Evolutionary conservation across 2,888 invertebrate species (phyloP), one percentile per base, ranked within the genome.

Genomic region (Oscheius sp.): DNA sequence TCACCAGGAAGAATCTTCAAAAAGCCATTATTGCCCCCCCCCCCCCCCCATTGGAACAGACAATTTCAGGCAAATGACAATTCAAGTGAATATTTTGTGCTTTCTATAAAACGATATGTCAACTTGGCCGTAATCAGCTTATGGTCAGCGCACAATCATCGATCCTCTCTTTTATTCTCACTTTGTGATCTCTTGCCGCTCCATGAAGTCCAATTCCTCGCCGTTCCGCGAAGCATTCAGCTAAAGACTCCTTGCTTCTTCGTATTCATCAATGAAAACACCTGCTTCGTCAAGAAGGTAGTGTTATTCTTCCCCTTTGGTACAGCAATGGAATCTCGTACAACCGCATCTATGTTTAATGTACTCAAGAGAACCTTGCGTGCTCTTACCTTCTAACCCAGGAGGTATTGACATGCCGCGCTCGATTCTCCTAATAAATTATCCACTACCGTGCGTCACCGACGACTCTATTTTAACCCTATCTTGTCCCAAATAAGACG

Each of bases 401-500:
- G 45, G 28, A 30, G 45, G 44, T 59, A 59, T 59, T 59, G 59
- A 44, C 59, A 59, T 59, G 44, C 59, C 26, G 59, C 59, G 59
- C 59, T 59, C 59, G 59, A 59, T 59, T 59, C 59, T 59, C 59
- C 59, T 59, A 59, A 59, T 59, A 59, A 59, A 59, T 59, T 59
- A 59, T 59, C 59, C 59, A 59, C 59, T 59, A 59, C 59, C 44
- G 59, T 59, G 59, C 59, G 59, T 59, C 59, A 59, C 59, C 30
- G 59, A 44, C 59, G 59, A 44, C 44, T 59, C 59, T 59, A 59
- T 59, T 59, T 59, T 59, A 38, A 30, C 44, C 44, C 59, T 26
- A 26, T 59, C 41, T 30, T 59, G 41, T 54, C 59, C 59, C 24
- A 59, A 59, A 59, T 59, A 59, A 41, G 50, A 44, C 36, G 47